phyloP scores from a whole-genome alignment of 2,113 vertebrate genomes.

The Candoia aspera region DNA sequence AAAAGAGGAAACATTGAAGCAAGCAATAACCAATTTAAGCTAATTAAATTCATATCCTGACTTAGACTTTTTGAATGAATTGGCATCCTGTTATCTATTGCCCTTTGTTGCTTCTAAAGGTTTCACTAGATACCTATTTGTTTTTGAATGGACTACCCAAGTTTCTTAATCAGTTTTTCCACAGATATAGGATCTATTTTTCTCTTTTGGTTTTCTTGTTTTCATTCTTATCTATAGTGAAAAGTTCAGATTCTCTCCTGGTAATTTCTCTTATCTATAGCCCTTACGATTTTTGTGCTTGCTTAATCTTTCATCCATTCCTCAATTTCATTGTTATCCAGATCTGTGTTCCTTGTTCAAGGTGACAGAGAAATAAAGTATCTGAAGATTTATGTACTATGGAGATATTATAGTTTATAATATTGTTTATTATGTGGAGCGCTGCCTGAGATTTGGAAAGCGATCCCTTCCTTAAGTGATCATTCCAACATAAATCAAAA shows the following conservation, averaged over 20 bases:
- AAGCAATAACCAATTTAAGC: neutral
- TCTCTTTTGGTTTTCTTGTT: slow-evolving; percentile 4
- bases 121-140: neutral
- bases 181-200: slow-evolving; percentile 23
- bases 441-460: neutral
- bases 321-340: slow-evolving; percentile 5
- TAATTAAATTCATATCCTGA: neutral
- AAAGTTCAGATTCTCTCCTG: slow-evolving; percentile 7
- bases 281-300: slow-evolving; percentile 6
- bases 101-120: neutral
- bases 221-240: slow-evolving; percentile 3
- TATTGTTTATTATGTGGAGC: neutral
- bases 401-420: neutral
- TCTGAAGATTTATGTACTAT: neutral
- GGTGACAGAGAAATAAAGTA: neutral
- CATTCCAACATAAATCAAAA: neutral
- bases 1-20: neutral
- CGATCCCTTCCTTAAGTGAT: neutral
- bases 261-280: slow-evolving; percentile 10
- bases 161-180: neutral
- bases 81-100: neutral
- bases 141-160: neutral
- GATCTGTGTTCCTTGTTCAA: neutral
- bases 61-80: neutral
- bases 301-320: neutral